Percentiles rank a stretch among this genome's conserved stretches.
These are phyloP conservation scores for Acrocephalus kingi DNA, from an alignment of 2,113 vertebrate species.

Conservation along the genomic window DNA sequence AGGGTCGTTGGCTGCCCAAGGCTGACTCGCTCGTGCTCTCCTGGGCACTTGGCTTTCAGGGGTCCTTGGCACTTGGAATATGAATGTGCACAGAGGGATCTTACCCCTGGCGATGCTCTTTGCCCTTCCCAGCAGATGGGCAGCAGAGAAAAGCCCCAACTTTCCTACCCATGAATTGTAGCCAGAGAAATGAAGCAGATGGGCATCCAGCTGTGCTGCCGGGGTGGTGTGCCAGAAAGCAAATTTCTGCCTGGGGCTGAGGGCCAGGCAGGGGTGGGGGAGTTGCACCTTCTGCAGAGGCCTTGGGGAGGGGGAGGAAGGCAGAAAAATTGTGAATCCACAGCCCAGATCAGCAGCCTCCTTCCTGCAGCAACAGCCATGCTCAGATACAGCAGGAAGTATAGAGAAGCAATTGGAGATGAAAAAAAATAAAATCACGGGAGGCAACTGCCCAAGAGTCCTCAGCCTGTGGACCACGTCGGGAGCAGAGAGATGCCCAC, in stretches of 20 bases:
- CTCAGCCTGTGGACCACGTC: neutral
- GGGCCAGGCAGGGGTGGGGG: neutral
- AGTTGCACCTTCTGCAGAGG: neutral
- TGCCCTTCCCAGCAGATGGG: neutral
- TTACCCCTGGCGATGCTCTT: neutral
- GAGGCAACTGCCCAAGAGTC: neutral
- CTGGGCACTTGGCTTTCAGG: neutral
- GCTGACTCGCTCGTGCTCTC: neutral
- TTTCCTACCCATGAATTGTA: neutral
- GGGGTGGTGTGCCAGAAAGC: neutral
- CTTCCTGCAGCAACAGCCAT: neutral
- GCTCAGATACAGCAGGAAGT: neutral
- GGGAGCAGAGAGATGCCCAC: neutral
- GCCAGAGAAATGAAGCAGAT: neutral
- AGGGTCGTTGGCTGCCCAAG: neutral
- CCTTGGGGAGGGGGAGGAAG: neutral
- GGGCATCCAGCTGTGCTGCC: neutral
- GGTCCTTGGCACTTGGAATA: neutral
- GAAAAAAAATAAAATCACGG: neutral
- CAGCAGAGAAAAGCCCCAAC: neutral
- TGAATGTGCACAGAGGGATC: neutral
- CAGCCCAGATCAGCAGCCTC: neutral
- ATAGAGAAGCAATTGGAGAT: neutral
- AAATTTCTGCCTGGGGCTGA: neutral
- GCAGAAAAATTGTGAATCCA: neutral